Conservation (phyloP, 2,113 vertebrate species). For the Varanus komodoensis region DNA sequence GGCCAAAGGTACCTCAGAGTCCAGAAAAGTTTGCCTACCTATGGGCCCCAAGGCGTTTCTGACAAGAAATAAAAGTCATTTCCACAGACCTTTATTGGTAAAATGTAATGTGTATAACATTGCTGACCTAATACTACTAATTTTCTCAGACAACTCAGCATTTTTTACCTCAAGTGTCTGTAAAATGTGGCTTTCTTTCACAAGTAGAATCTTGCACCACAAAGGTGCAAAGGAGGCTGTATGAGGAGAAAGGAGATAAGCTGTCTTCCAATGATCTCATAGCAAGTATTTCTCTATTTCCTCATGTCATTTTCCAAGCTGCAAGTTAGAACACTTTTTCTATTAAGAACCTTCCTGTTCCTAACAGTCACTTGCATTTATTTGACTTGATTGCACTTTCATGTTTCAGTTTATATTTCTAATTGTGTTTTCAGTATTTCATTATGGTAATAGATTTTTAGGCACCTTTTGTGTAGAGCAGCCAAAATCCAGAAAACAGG, state of each 20-base stretch:
- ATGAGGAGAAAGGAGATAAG: background rate
- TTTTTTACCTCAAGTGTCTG: background rate
- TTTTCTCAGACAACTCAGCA: background rate
- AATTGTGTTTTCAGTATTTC: background rate
- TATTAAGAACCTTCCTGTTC: background rate
- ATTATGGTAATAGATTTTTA: background rate
- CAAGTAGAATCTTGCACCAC: background rate
- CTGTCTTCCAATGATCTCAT: background rate
- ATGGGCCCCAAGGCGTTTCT: background rate
- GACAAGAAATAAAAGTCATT: background rate
- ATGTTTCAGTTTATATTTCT: background rate
- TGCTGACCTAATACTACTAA: background rate
- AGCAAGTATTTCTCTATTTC: background rate
- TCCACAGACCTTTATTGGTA: background rate
- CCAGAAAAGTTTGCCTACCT: no score
- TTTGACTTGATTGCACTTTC: no score
- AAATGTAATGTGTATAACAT: background rate
- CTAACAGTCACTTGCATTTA: background rate
- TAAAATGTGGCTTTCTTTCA: background rate
- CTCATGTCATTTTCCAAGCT: background rate
- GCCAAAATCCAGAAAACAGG: background rate
- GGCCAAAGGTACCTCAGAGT: no score
- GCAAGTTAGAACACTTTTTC: background rate
- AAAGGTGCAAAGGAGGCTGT: background rate
- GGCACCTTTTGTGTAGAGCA: background rate